phyloP scores from a whole-genome alignment of 2,888 invertebrate genomes.

The Pyrocoelia pectoralis region DNA sequence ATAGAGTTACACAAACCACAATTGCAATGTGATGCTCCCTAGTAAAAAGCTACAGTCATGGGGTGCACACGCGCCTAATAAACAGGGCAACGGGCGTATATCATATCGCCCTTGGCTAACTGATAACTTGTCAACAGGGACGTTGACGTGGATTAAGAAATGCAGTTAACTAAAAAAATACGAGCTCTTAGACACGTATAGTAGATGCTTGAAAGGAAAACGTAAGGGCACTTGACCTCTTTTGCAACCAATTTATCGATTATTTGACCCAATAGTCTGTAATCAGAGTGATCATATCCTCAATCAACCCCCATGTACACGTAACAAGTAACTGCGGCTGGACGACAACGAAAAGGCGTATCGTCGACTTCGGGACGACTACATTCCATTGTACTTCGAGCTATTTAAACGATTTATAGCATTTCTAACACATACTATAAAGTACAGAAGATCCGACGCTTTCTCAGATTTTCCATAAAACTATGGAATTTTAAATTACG shows the following conservation, averaged over 20 bases:
- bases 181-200: conserved; percentile 41
- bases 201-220: conserved; percentile 26
- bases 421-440: conserved; percentile 55
- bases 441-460: conserved; percentile 25
- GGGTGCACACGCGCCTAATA: conserved; percentile 34
- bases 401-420: conserved; percentile 61
- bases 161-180: conserved; percentile 39
- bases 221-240: conserved; percentile 39
- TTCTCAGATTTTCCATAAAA: conserved; percentile 24
- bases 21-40: conserved; percentile 42
- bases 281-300: conserved; percentile 44
- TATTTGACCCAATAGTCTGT: conserved; percentile 40
- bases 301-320: conserved; percentile 41
- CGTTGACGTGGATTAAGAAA: conserved; percentile 26
- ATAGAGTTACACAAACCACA: conserved; percentile 37
- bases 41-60: conserved; percentile 36
- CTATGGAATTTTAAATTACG: conserved; percentile 6
- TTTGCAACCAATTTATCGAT: conserved; percentile 40
- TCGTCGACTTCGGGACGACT: conserved; percentile 58
- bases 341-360: conserved; percentile 61
- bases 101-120: conserved; percentile 42
- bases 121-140: conserved; percentile 43
- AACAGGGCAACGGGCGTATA: conserved; percentile 38
- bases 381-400: conserved; percentile 58
- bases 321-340: conserved; percentile 46